phyloP scores from a whole-genome alignment of 2,888 invertebrate genomes.

The Zele albiditarsus region DNA sequence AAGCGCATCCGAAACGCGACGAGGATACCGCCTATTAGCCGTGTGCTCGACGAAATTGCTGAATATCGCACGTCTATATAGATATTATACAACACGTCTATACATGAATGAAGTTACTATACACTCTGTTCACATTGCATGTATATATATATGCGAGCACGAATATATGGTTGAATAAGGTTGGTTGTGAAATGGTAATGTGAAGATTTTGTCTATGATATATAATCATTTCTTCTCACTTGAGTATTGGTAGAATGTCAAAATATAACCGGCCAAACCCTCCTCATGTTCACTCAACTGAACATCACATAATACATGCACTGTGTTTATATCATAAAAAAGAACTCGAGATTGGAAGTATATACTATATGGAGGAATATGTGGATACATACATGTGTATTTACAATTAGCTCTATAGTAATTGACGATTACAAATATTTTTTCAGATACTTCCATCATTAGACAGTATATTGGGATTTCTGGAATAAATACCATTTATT shows the following conservation, averaged over 20 bases:
- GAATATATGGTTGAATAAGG: no score
- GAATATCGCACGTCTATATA: neutral
- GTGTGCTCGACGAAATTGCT: conserved; percentile 33
- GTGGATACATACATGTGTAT: no score
- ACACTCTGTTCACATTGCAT: no score
- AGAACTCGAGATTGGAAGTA: no score
- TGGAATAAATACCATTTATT: no score
- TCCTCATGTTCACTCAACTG: conserved; percentile 28
- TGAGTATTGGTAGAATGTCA: conserved; percentile 32
- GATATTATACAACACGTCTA: neutral
- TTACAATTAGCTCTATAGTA: no score
- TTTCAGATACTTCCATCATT: no score
- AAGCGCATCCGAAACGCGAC: conserved; percentile 36
- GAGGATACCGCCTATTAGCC: conserved; percentile 38
- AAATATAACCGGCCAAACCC: conserved; percentile 29
- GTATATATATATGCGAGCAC: conserved; percentile 1
- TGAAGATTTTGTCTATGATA: conserved; percentile 34
- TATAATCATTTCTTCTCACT: conserved; percentile 41
- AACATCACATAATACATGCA: neutral
- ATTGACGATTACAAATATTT: neutral
- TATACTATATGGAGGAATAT: no score
- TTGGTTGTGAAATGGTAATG: conserved; percentile 29
- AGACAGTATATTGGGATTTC: no score
- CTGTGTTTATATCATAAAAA: no score
- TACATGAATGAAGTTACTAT: neutral